Evolutionary conservation across 2,888 invertebrate genomes (phyloP).

Genomic region (Phyllotreta striolata): DNA sequence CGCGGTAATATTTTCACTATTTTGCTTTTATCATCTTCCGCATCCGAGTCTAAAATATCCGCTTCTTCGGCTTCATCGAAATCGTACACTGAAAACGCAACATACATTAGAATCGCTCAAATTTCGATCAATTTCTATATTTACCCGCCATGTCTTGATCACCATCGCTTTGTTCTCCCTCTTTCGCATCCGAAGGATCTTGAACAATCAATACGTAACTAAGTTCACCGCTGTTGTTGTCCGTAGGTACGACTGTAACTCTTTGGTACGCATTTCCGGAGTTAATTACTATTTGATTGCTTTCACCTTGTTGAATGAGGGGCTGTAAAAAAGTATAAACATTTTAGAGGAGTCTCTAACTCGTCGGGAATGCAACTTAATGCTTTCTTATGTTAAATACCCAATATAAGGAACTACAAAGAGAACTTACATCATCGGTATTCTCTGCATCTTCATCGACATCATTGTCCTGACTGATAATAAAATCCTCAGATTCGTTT

Average conservation of each 20-base stretch:
- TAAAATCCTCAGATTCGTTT: conserved; percentile 62
- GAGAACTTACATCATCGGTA: conserved; percentile 54
- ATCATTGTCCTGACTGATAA: conserved; percentile 63
- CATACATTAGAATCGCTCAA: background rate
- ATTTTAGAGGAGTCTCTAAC: too few relatives aligned
- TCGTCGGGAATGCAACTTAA: too few relatives aligned
- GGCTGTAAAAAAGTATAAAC: conserved; percentile 33
- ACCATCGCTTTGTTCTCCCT: conserved; percentile 62
- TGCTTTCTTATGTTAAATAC: too few relatives aligned
- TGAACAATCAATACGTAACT: conserved; percentile 89
- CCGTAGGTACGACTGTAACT: conserved; percentile 84
- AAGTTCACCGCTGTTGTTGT: conserved; percentile 78
- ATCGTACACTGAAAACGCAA: conserved; percentile 67
- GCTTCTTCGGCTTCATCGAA: conserved; percentile 75
- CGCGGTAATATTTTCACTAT: conserved; percentile 69
- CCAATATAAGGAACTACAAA: too few relatives aligned
- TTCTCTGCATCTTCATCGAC: conserved; percentile 51
- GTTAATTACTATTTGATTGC: conserved; percentile 65
- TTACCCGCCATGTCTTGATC: conserved; percentile 65
- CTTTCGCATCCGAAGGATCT: conserved; percentile 64
- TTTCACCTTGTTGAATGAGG: conserved; percentile 40
- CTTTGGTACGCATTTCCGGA: conserved; percentile 77
- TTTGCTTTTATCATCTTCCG: conserved; percentile 71
- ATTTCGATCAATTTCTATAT: background rate
- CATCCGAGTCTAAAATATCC: conserved; percentile 67